Evolutionary conservation across 2,797 vertebrate genomes (phyloP).

Genomic region (Xenentodon cancila): DNA sequence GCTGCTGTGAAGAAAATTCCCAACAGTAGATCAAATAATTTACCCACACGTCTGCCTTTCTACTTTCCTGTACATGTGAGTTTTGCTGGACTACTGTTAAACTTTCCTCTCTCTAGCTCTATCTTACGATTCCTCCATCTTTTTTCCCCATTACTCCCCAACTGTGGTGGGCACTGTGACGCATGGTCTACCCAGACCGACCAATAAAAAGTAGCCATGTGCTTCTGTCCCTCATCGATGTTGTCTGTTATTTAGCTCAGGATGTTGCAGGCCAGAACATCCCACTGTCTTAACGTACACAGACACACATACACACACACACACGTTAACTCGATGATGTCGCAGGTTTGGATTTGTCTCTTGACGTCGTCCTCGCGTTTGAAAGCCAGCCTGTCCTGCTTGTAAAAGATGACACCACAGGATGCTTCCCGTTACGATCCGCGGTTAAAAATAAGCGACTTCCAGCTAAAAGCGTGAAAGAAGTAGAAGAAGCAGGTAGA

Average conservation of each 20-base stretch:
- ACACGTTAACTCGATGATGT: constrained; percentile 20
- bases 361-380: constrained; percentile 19
- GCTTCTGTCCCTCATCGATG: constrained; percentile 51
- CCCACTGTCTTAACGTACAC: constrained; percentile 1
- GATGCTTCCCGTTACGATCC: not conserved
- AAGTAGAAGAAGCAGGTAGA: not conserved
- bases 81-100: constrained; percentile 21
- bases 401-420: constrained; percentile 14
- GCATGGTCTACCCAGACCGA: constrained; percentile 70
- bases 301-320: too few relatives aligned
- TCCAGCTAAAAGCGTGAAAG: not conserved
- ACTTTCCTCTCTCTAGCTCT: constrained; percentile 18
- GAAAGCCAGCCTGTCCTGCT: not conserved
- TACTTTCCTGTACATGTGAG: constrained; percentile 26
- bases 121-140: constrained; percentile 16
- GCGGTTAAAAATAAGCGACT: not conserved
- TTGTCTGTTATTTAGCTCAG: constrained; percentile 64
- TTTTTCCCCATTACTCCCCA: constrained; percentile 28
- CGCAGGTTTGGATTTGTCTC: constrained; percentile 16
- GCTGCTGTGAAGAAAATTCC: constrained; percentile 40
- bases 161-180: constrained; percentile 65
- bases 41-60: constrained; percentile 43
- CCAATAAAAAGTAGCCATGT: constrained; percentile 55
- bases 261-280: constrained; percentile 21
- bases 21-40: constrained; percentile 40